Evolutionary conservation across 2,888 invertebrate species (phyloP), one percentile per base, ranked within the genome.

Genomic region (Candidula unifasciata): DNA sequence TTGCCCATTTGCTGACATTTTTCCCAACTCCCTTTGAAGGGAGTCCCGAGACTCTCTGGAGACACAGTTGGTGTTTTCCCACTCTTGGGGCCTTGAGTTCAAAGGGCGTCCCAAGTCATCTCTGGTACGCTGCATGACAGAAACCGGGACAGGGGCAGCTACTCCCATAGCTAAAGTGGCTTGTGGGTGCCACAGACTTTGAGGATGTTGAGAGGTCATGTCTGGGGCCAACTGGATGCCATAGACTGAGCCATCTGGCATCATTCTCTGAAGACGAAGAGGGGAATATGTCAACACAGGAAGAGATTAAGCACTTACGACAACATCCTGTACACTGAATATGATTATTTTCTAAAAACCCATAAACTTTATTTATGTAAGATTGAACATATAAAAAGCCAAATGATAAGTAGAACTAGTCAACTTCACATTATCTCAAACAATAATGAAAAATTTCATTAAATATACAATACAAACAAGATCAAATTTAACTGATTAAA

Each of bases 221-320:
- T 80, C 80, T 27, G 85, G 84, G 33, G 68, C 52, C 81, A 83
- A 35, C 13, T 64, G 69, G 80, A 87, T 78, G 66, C 85, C 85
- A 79, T 87, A 87, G 66, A 87, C 37, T 35, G 87, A 80, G 16
- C 82, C 69, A 27, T 87, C 87, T 52, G 87, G 77, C 54, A 87
- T 85, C 24, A 85, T 76, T n/a, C 82, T 85, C 86, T 86, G 82
- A 24, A n/a, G 37, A 69, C 6, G 66, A 13, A n/a, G 35, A 60
- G 30, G 10, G 44, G 24, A 64, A 37, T 66, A 54, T 69, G 21
- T 60, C 60, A 60, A 60, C 21, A 21, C n/a, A n/a, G n/a, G n/a
- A n/a, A n/a, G n/a, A n/a, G n/a, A n/a, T n/a, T n/a, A n/a, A n/a
- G n/a, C n/a, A n/a, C n/a, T n/a, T n/a, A n/a, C n/a, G n/a, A n/a